A percentile compares a stretch with the other conserved stretches of the same genome.
Evolutionary conservation across 2,888 invertebrate genomes (phyloP).

Genomic region (Pyrgus malvae): DNA sequence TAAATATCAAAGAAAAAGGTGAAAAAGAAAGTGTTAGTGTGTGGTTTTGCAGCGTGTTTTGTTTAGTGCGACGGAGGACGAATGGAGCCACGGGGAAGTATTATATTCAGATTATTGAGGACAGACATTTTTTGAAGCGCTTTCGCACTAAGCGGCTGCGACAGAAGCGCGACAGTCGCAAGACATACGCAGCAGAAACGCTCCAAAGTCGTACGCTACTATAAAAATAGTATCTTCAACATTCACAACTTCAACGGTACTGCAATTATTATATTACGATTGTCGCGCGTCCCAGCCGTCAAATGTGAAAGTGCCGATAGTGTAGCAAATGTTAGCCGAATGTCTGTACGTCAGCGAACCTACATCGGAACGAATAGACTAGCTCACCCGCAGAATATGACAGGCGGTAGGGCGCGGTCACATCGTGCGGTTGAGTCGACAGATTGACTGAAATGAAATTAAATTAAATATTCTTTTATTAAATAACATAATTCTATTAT

Average conservation of each 20-base stretch:
- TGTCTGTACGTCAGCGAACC: constrained; percentile 37
- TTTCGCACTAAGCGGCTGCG: neutral
- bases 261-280: neutral
- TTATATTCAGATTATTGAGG: constrained; percentile 3
- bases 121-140: constrained; percentile 1
- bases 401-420: constrained; percentile 51
- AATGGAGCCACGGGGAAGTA: constrained; percentile 40
- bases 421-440: constrained; percentile 16
- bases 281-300: neutral
- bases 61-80: constrained; percentile 34
- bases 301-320: neutral
- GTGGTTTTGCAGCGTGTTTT: constrained; percentile 42
- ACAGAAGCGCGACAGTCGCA: neutral
- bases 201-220: too few species aligned
- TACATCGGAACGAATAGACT: constrained; percentile 43
- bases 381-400: constrained; percentile 65
- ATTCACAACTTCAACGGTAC: too few species aligned
- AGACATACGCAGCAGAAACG: neutral
- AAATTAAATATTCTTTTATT: neutral
- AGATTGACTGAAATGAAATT: neutral
- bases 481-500: too few species aligned
- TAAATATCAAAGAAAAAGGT: neutral
- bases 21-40: constrained; percentile 28
- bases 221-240: too few species aligned
- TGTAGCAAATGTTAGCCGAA: constrained; percentile 3